phyloP scores from a whole-genome alignment of 2,888 invertebrate genomes.

The Polydrusus pterygomalis region DNA sequence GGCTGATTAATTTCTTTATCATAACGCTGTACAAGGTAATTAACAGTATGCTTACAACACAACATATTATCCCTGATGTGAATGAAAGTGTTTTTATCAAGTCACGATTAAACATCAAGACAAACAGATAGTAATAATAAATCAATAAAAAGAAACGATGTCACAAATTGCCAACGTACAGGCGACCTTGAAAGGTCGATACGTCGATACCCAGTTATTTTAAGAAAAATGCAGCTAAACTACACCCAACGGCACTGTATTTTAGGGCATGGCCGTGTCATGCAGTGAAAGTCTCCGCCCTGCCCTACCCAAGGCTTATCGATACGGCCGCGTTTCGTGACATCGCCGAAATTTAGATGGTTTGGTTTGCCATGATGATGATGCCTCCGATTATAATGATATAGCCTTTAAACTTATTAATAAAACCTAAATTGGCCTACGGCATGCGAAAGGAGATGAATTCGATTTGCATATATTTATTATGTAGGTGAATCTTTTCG shows the following conservation, averaged over 20 bases:
- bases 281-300: conserved; percentile 48
- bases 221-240: neutral
- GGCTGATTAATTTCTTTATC: too few relatives aligned
- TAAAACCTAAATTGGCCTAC: conserved; percentile 29
- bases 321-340: conserved; percentile 37
- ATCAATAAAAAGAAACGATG: conserved; percentile 31
- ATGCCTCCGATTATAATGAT: conserved; percentile 35
- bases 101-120: neutral
- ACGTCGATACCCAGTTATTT: conserved; percentile 24
- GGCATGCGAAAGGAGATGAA: conserved; percentile 34
- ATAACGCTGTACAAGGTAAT: too few relatives aligned
- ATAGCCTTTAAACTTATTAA: conserved; percentile 28
- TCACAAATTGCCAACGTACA: conserved; percentile 3
- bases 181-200: conserved; percentile 36
- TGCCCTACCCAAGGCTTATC: conserved; percentile 48
- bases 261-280: conserved; percentile 50
- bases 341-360: conserved; percentile 46
- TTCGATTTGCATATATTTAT: conserved; percentile 4
- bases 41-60: too few relatives aligned
- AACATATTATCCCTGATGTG: too few relatives aligned
- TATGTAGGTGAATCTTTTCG: neutral
- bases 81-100: neutral
- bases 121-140: neutral
- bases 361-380: conserved; percentile 38
- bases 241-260: conserved; percentile 24